phyloP scores from a whole-genome alignment of 2,888 invertebrate genomes.

The Lymantria monacha region DNA sequence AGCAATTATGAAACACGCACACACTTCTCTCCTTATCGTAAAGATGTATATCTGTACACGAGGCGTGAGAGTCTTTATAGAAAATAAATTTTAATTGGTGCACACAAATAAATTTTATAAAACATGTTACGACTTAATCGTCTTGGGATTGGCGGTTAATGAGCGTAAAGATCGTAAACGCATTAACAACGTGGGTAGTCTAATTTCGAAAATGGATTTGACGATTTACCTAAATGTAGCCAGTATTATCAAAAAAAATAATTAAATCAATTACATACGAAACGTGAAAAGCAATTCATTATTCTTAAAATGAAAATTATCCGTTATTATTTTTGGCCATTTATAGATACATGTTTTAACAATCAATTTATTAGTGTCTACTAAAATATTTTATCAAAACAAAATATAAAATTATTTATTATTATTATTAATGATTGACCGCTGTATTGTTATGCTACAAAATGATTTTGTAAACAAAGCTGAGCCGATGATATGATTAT shows the following conservation, averaged over 20 bases:
- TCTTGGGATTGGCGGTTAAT: slow-evolving; percentile 70
- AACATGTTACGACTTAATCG: slow-evolving; percentile 75
- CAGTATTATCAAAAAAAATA: slow-evolving; percentile 25
- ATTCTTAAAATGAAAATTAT: slow-evolving; percentile 17
- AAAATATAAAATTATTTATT: slow-evolving; percentile 39
- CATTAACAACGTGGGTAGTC: slow-evolving; percentile 70
- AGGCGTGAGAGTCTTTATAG: slow-evolving; percentile 65
- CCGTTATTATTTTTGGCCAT: slow-evolving; percentile 22
- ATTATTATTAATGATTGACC: slow-evolving; percentile 45
- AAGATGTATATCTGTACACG: slow-evolving; percentile 59
- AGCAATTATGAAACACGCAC: slow-evolving; percentile 64
- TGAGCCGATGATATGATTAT: slow-evolving; percentile 41
- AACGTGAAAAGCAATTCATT: slow-evolving; percentile 32
- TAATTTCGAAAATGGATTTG: slow-evolving; percentile 26
- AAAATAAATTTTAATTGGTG: slow-evolving; percentile 72
- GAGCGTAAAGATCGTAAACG: slow-evolving; percentile 74
- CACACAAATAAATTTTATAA: slow-evolving; percentile 63
- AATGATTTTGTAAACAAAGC: slow-evolving; percentile 46
- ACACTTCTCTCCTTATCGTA: slow-evolving; percentile 54
- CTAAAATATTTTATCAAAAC: slow-evolving; percentile 19
- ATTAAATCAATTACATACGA: slow-evolving; percentile 36
- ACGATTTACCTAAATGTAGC: slow-evolving; percentile 25
- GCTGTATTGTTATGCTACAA: slow-evolving; percentile 36
- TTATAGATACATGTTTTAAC: slow-evolving; percentile 17
- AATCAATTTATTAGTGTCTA: slow-evolving; percentile 7